Evolutionary conservation across 2,888 invertebrate species (phyloP), one percentile per base, ranked within the genome.

Genomic region (Rotaria socialis): DNA sequence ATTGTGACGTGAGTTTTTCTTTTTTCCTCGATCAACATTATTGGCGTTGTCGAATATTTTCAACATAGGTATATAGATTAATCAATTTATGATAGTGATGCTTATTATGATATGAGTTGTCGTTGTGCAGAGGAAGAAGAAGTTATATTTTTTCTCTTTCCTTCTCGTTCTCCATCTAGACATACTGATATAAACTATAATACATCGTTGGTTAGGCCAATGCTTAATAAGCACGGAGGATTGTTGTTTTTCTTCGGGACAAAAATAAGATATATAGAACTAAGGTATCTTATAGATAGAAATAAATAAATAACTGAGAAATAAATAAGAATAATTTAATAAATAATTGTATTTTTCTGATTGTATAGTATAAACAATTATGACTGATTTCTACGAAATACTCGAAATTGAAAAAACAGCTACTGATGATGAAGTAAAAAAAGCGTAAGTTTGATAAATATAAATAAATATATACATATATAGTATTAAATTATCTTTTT

Each of bases 341-440:
- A n/a, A n/a, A n/a, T n/a, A n/a, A n/a, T n/a, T n/a, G n/a, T n/a
- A n/a, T n/a, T n/a, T n/a, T n/a, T n/a, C n/a, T n/a, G n/a, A n/a
- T n/a, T n/a, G n/a, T 47, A 47, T 50, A 50, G 50, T 50, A 50
- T 58, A 58, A 58, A 27, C 16, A 67, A 80, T 52, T 2, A 52
- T 80, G 80, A 80, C 80, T 11, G 80, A 80, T 47, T 80, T 80
- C 47, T 80, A 80, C 90, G 96, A 96, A 92, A 96, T 97, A 89
- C 93, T 97, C 87, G 96, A 96, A 8, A 93, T 97, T n/a, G 93
- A 94, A 3, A 94, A 95, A 90, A 93, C 92, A 89, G 96, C 96
- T 0, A 94, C 94, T 0, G 95, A 95, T 47, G 96, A 96, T 89
- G 96, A 96, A 89, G 96, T 97, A 87, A 96, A 96, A 90, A 96